Base-by-base conservation (phyloP, 2,797 vertebrate genomes). In the Botia almorhae region DNA sequence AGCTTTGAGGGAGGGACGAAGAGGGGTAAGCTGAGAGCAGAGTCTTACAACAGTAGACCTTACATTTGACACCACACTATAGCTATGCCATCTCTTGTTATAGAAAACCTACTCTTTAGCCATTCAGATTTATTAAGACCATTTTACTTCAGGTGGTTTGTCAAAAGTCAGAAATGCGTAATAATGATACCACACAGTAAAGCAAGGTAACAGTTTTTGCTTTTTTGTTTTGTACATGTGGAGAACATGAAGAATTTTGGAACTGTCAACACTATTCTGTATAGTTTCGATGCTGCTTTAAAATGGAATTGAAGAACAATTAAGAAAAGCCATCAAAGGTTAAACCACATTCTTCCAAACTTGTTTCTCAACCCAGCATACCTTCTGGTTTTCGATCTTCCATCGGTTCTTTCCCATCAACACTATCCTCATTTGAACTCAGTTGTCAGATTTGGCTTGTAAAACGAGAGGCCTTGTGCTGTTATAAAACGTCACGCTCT, bases 41-140 rank as follows among this genome's bases (percentile, higher is more conserved):
- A 81, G 70, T 75, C 70, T 75, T 65, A 67, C 39, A 73, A 80
- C 80, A 81, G 58, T 80, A 80, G 73, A 58, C 69, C 69, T 82
- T 82, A 39, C 58, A 74, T 80, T 84, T 79, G 72, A 79, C 80
- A 84, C 77, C 75, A 69, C 68, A 58, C 23, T 53, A 74, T 36
- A 78, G 64, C 74, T 76, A 16, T 55, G 48, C 16, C 26, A 16
- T 58, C 58, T 68, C 33, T 51, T 80, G 21, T 46, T 70, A n/a
- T 50, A 61, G 75, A 78, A 16, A 39, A 51, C 39, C 33, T 46
- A 29, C 43, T 29, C 69, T 82, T 80, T 60, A 76, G 21, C n/a
- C 46, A 72, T 73, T 73, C 2, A 60, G 48, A 51, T n/a, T 43
- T 82, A 46, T 74, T 16, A 39, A n/a, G 33, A 70, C 21, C 55